A percentile compares a stretch with the other conserved stretches of the same genome.
These are phyloP conservation scores for Cryptus armator DNA, from an alignment of 2,888 invertebrate species.

Conservation along the genomic window DNA sequence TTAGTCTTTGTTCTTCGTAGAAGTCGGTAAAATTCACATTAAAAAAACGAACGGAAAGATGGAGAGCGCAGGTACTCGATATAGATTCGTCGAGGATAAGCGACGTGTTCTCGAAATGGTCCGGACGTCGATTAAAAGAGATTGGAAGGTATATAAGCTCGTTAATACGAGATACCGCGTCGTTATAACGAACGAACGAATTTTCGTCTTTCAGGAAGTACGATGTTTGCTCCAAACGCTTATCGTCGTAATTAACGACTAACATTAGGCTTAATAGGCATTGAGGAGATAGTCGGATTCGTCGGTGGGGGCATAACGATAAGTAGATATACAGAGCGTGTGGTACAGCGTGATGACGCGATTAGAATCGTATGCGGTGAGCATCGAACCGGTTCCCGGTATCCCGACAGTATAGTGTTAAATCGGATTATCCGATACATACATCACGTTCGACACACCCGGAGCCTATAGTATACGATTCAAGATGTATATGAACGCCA, in stretches of 20 bases:
- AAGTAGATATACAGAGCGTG: constrained; percentile 61
- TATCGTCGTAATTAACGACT: constrained; percentile 57
- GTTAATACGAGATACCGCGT: not conserved
- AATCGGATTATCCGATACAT: constrained; percentile 70
- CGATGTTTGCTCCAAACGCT: constrained; percentile 15
- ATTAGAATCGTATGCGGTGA: constrained; percentile 63
- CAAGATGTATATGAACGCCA: constrained; percentile 18
- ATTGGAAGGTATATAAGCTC: constrained; percentile 8
- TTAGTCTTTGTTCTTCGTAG: constrained; percentile 30
- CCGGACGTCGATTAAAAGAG: constrained; percentile 27
- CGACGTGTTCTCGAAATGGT: not conserved
- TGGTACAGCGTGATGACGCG: constrained; percentile 64
- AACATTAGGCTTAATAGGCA: constrained; percentile 52
- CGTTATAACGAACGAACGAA: constrained; percentile 10
- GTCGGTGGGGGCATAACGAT: constrained; percentile 46
- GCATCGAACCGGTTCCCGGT: constrained; percentile 58
- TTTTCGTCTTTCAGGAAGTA: constrained; percentile 11
- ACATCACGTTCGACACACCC: constrained; percentile 59
- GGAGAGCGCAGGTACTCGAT: constrained; percentile 4
- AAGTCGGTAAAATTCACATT: constrained; percentile 24
- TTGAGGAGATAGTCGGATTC: constrained; percentile 53
- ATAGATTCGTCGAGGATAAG: constrained; percentile 6
- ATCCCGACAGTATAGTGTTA: constrained; percentile 61
- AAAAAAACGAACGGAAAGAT: not conserved
- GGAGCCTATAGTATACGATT: constrained; percentile 13